Base-by-base conservation (phyloP, 1,140 invertebrate genomes). In the Lasioglossum albipes region DNA sequence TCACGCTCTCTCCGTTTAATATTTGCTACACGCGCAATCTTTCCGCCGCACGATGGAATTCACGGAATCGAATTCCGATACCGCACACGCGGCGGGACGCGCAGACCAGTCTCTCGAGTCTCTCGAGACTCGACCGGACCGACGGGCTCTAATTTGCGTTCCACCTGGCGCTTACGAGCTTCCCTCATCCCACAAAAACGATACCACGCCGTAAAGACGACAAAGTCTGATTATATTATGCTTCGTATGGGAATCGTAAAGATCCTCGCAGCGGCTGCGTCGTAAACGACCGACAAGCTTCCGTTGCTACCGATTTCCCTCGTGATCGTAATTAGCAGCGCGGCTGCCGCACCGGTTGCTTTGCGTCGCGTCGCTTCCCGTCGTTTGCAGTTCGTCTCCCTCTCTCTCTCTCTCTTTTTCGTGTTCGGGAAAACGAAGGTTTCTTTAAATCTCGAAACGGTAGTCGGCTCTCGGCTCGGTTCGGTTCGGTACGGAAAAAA, bases 161-260 rank as follows among this genome's bases (percentile, higher is more conserved):
- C 65, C 76, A 86, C 49, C 82, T 75, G 79, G 13, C 64, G 69
- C 76, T 84, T 84, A 84, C 79, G 75, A 70, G 75, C 74, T 74
- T 45, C 72, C 54, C 67, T 67, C 75, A 73, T 61, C 78, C 78
- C 67, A 76, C 77, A 83, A 82, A 86, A 62, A 75, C 67, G 71
- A 61, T 75, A 85, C 65, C 76, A 49, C 74, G 76, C 72, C 79
- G 82, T 88, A 88, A 87, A 88, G 73, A 86, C 81, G 83, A 87
- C 85, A 88, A 88, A 82, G 79, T 88, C 68, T 68, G 85, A 88
- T 88, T 86, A 82, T 75, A 74, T 79, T 73, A 84, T 59, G 81
- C 86, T 79, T 84, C 65, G 74, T 79, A 74, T 73, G 61, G 61
- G 65, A 85, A 87, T 87, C 84, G 79, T 86, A 84, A 88, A 88